Evolutionary conservation across 2,888 invertebrate genomes (phyloP).

Genomic region (Machimus rusticus): DNA sequence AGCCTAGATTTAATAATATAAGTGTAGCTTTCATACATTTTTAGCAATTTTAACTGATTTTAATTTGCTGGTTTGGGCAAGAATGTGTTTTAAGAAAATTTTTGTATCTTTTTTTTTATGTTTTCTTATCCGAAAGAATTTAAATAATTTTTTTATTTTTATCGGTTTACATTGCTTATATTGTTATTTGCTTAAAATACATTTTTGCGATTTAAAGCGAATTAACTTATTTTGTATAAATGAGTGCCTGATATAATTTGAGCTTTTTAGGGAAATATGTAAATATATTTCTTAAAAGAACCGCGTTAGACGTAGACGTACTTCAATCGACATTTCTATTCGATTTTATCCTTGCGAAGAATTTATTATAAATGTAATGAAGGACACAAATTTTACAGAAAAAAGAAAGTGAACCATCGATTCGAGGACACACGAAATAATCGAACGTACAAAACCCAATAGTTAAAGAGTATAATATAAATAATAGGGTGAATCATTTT

Average conservation of each 20-base stretch:
- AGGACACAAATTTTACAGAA: not conserved
- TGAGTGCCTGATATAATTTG: constrained; percentile 39
- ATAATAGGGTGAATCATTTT: not conserved
- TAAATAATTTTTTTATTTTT: not conserved
- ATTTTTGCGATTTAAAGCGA: not conserved
- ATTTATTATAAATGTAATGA: constrained; percentile 9
- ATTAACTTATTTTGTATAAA: constrained; percentile 27
- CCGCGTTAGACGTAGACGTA: not conserved
- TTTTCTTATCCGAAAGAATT: too few relatives aligned
- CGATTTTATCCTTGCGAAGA: not conserved
- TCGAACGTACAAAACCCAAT: constrained; percentile 18
- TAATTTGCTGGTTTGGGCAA: not conserved
- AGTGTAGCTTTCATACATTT: constrained; percentile 28
- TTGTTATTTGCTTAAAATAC: not conserved
- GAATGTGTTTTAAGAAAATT: not conserved
- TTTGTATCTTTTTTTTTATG: not conserved
- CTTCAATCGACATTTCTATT: not conserved
- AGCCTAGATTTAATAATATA: not conserved
- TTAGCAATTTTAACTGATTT: not conserved
- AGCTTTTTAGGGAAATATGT: constrained; percentile 25
- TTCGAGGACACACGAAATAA: not conserved
- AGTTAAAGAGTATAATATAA: not conserved
- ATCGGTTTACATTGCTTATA: not conserved
- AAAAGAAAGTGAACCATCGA: not conserved
- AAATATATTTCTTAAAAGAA: not conserved